Evolutionary conservation across 2,797 vertebrate species (phyloP).

Genomic region (Psittacula echo): DNA sequence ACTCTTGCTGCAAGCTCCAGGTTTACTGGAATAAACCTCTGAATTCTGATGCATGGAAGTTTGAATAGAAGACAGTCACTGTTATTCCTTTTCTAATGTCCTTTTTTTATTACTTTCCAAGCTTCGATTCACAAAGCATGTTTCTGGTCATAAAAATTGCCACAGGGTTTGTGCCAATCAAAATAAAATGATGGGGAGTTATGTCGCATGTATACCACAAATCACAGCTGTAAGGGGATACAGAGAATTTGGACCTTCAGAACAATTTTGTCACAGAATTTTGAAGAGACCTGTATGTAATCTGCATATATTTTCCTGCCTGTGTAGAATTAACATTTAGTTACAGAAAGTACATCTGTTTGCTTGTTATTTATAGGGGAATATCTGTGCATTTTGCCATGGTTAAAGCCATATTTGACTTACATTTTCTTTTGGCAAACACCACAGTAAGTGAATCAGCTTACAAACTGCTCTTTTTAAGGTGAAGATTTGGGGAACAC

Average conservation of each 20-base stretch:
- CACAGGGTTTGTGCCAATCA: background rate
- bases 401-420: background rate
- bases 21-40: background rate
- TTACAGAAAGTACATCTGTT: background rate
- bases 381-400: background rate
- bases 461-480: background rate
- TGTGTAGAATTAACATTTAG: background rate
- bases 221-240: background rate
- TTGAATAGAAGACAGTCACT: background rate
- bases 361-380: background rate
- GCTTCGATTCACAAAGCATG: background rate
- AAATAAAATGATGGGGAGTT: background rate
- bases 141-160: background rate
- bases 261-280: background rate
- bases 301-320: background rate
- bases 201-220: background rate
- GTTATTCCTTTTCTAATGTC: background rate
- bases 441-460: background rate
- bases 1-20: background rate
- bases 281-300: background rate
- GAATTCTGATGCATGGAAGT: background rate
- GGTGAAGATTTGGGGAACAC: accelerated
- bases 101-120: background rate
- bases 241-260: background rate
- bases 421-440: background rate